A percentile compares a stretch with the other conserved stretches of the same genome.
Evolutionary conservation across 2,797 vertebrate genomes (phyloP).

Genomic region (Ceryle rudis): DNA sequence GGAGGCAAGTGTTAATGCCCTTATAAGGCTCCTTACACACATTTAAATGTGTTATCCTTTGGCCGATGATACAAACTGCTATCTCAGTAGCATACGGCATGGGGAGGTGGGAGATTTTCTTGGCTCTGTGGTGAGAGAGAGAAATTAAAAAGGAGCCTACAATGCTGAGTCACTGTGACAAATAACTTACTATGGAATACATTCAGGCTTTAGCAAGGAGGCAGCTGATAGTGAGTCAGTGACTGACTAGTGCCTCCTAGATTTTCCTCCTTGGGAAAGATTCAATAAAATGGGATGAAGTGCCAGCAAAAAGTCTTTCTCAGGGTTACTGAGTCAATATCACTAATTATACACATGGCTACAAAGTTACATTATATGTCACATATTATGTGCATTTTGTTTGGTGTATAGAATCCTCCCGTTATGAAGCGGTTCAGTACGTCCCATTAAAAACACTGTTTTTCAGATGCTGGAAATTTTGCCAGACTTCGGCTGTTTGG

Average conservation of each 20-base stretch:
- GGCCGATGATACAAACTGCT: slow-evolving; percentile 78
- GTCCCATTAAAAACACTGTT: neutral
- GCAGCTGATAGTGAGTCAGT: slow-evolving; percentile 80
- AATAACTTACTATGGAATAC: slow-evolving; percentile 84
- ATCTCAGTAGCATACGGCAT: slow-evolving; percentile 81
- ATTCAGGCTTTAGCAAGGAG: slow-evolving; percentile 80
- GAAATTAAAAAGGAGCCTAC: slow-evolving; percentile 83
- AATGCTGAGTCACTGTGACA: slow-evolving; percentile 85
- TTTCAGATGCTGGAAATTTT: neutral
- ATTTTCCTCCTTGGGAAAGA: slow-evolving; percentile 78
- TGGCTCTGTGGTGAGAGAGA: slow-evolving; percentile 81
- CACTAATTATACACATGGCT: slow-evolving; percentile 67
- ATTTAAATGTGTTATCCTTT: slow-evolving; percentile 81
- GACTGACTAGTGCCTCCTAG: slow-evolving; percentile 77
- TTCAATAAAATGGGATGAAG: slow-evolving; percentile 63
- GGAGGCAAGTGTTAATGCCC: slow-evolving; percentile 79
- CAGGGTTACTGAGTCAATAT: slow-evolving; percentile 58
- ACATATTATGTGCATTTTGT: neutral
- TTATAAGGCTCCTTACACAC: slow-evolving; percentile 81
- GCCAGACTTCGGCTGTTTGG: neutral
- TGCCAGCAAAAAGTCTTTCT: slow-evolving; percentile 64
- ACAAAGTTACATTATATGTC: neutral
- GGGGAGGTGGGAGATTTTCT: slow-evolving; percentile 84
- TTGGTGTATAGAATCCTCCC: neutral
- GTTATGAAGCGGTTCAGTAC: neutral